A percentile compares a stretch with the other conserved stretches of the same genome.
phyloP scores from a whole-genome alignment of 2,888 invertebrate genomes.

The Malthinus seriepunctatus region DNA sequence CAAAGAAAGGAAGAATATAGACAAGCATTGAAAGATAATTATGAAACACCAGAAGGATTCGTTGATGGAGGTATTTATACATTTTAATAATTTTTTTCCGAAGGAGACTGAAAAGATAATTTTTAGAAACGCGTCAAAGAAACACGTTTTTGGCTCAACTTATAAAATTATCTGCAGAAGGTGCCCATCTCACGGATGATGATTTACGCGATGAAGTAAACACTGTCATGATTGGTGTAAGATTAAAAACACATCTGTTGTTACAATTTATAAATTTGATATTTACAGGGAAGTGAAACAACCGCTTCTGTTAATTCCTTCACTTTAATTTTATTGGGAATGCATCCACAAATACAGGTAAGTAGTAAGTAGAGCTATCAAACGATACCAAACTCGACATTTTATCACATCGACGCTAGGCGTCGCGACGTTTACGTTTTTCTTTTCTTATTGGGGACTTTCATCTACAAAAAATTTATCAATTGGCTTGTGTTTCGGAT shows the following conservation, averaged over 20 bases:
- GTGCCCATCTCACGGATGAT: conserved; percentile 56
- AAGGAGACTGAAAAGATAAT: background rate
- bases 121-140: conserved; percentile 2
- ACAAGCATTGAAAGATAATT: background rate
- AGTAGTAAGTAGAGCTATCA: background rate
- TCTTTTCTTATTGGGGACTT: too few relatives aligned
- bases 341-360: conserved; percentile 42
- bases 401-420: too few relatives aligned
- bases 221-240: conserved; percentile 61
- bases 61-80: conserved; percentile 48
- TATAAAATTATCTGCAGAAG: conserved; percentile 55
- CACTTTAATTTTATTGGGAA: conserved; percentile 38
- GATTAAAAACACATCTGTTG: conserved; percentile 28
- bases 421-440: too few relatives aligned
- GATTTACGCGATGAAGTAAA: conserved; percentile 61
- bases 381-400: too few relatives aligned
- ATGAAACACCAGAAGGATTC: background rate
- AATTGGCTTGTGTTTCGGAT: too few relatives aligned
- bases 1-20: conserved; percentile 9
- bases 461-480: too few relatives aligned
- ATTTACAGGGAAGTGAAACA: conserved; percentile 41
- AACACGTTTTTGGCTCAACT: conserved; percentile 57
- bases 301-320: conserved; percentile 40
- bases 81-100: background rate
- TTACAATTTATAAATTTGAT: background rate